Base-by-base conservation (phyloP, 2,888 invertebrate species). In the Agrenia bidenticulata region DNA sequence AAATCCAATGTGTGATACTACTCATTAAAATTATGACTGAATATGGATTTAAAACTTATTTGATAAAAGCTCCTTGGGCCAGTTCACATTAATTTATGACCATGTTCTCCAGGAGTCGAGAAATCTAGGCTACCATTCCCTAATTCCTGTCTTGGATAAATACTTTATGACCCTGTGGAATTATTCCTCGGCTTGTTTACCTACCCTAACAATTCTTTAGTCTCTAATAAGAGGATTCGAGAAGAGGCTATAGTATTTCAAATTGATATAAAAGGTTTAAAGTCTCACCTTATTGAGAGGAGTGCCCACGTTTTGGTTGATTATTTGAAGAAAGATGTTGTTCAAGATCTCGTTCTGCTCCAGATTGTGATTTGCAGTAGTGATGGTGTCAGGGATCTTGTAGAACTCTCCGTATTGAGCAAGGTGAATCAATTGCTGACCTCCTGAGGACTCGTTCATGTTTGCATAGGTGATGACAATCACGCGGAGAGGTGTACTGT, bases 401-500 rank as follows among this genome's bases (percentile, higher is more conserved):
- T 69, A 76, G 55, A 76, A 64, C 13, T 68, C 66, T 55, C 73
- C 76, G 66, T 70, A 76, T 53, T 65, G 66, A 23, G 72, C 64
- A 32, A 76, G 61, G 53, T 70, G 66, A 42, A 74, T 61, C 42
- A 76, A 58, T 57, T 72, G 72, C 23, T 65, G 62, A 32, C 45
- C 63, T n/a, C 65, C 67, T n/a, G 65, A 59, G 45, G 72, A 73
- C 27, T 69, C 64, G 59, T 68, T 73, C 51, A 68, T 66, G 57
- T 76, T 73, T 27, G 72, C 72, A 54, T 76, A 76, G n/a, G 76
- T 76, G 55, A 76, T 69, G 55, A 75, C 70, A 49, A 76, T 70
- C 23, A 74, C 68, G 21, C 73, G 67, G 17, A 76, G 64, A 26
- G 76, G 76, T 21, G 73, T 74, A 53, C 65, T 69, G 64, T 74